Conservation (phyloP, 92 coral and sea anemone species). For the Phymanthus crucifer region DNA sequence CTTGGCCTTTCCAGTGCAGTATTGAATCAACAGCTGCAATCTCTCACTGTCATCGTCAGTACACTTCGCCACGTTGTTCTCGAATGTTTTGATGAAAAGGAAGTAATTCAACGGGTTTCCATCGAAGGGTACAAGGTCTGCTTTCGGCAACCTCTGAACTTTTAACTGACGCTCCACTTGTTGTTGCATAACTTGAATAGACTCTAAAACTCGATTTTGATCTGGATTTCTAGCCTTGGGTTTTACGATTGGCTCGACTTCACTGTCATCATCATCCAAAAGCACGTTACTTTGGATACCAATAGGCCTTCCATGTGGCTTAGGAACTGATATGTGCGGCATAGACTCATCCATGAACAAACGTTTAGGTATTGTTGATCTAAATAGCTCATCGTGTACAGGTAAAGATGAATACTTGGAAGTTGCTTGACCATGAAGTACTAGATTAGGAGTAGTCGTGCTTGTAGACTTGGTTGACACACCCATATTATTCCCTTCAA, state of each 20-base stretch:
- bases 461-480: neutral
- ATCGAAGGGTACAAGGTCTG: constrained; percentile 37
- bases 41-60: constrained; percentile 29
- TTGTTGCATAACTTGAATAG: constrained; percentile 23
- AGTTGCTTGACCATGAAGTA: neutral
- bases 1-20: constrained; percentile 53
- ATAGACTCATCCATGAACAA: constrained; percentile 13
- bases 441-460: neutral
- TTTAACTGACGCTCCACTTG: constrained; percentile 46
- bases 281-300: neutral
- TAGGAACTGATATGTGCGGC: neutral
- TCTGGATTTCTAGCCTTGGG: neutral
- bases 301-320: neutral
- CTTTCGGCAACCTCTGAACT: constrained; percentile 31
- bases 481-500: neutral
- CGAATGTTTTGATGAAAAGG: constrained; percentile 32
- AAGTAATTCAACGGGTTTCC: constrained; percentile 39
- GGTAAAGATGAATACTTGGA: neutral
- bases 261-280: neutral
- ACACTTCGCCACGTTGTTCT: constrained; percentile 27
- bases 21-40: constrained; percentile 48
- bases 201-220: constrained; percentile 13
- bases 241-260: neutral
- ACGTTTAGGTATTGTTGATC: constrained; percentile 8
- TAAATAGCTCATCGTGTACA: neutral